These are phyloP conservation scores for Corbicula japonica DNA, from an alignment of 2,888 invertebrate species.

Conservation along the genomic window DNA sequence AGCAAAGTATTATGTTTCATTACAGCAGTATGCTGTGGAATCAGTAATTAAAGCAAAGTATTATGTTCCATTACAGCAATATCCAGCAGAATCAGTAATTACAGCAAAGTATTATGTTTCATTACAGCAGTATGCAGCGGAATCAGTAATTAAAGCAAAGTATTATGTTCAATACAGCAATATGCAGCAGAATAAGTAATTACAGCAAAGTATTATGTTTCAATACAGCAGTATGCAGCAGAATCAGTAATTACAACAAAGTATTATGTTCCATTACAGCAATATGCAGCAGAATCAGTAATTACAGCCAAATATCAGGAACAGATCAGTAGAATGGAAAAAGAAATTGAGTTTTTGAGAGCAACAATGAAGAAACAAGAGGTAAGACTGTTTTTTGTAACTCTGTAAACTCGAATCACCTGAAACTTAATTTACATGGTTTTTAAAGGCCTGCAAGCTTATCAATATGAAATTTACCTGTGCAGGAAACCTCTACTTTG, in stretches of 20 bases:
- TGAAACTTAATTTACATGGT: no score
- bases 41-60: no score
- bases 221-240: constrained; percentile 88
- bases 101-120: not conserved
- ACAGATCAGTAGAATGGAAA: constrained; percentile 89
- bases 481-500: no score
- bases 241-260: no score
- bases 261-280: not conserved
- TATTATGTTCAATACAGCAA: no score
- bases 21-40: constrained; percentile 88
- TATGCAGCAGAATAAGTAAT: no score
- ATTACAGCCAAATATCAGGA: constrained; percentile 89
- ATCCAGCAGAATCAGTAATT: not conserved
- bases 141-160: no score
- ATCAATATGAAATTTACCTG: no score
- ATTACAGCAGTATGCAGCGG: constrained; percentile 88
- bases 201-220: no score
- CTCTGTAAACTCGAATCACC: no score
- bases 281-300: constrained; percentile 87
- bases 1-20: no score
- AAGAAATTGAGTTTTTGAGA: constrained; percentile 88
- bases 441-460: no score
- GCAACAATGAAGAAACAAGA: constrained; percentile 83
- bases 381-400: constrained; percentile 70
- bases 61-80: not conserved